Percentiles rank a stretch among this genome's conserved stretches.
Conservation (phyloP, 53 echinoderm and acorn worm species). For the Hippasteria phrygiana region DNA sequence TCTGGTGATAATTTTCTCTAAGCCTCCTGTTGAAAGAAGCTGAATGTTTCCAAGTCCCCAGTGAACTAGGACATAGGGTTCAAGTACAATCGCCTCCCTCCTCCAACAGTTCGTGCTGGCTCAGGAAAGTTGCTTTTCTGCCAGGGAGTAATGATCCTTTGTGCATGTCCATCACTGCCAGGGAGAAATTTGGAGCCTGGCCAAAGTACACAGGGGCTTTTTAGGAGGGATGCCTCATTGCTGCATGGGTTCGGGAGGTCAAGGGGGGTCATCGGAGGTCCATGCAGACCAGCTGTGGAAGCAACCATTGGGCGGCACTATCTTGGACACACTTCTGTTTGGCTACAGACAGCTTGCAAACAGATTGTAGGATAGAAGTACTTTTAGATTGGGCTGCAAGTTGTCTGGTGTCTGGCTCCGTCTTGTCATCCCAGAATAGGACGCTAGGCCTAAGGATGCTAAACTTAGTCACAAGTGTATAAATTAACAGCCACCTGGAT, state of each 20-base stretch:
- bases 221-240: conserved; percentile 3
- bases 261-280: conserved; percentile 24
- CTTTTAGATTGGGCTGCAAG: not conserved
- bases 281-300: conserved; percentile 40
- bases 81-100: no score
- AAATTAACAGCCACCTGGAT: conserved; percentile 14
- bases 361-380: not conserved
- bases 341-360: not conserved
- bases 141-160: not conserved
- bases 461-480: not conserved
- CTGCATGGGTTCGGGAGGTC: not conserved
- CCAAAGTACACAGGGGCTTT: conserved; percentile 10
- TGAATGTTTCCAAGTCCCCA: no score
- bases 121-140: no score
- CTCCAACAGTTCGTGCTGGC: no score
- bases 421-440: conserved; percentile 1
- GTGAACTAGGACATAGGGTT: no score
- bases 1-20: not conserved
- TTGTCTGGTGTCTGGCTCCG: not conserved
- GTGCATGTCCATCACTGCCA: not conserved
- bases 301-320: conserved; percentile 6
- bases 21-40: not conserved
- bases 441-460: conserved; percentile 4
- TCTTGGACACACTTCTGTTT: conserved; percentile 35
- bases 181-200: not conserved